These are phyloP conservation scores for Crepidodera aurea DNA, from an alignment of 2,888 invertebrate genomes.

Conservation along the genomic window DNA sequence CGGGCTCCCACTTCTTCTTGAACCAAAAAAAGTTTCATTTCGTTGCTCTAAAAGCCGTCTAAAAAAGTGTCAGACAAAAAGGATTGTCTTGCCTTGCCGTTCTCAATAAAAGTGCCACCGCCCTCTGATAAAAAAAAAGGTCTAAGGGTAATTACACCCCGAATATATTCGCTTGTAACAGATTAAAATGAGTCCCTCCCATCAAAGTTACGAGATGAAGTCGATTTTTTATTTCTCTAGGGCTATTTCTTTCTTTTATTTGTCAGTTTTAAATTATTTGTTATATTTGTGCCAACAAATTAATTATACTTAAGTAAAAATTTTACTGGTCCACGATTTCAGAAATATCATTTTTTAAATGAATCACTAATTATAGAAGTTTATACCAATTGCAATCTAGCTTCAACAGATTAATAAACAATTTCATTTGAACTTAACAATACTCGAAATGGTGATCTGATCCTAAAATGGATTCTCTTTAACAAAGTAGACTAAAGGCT, in stretches of 20 bases:
- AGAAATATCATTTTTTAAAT: too few relatives aligned
- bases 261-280: too few relatives aligned
- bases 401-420: too few relatives aligned
- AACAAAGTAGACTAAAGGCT: too few relatives aligned
- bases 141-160: conserved; percentile 1
- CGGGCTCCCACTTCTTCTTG: not conserved
- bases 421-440: too few relatives aligned
- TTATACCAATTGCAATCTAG: too few relatives aligned
- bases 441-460: too few relatives aligned
- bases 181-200: not conserved
- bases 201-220: not conserved
- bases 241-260: not conserved
- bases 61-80: conserved; percentile 17
- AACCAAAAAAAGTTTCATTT: conserved; percentile 9
- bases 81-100: conserved; percentile 12
- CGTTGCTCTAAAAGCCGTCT: conserved; percentile 4
- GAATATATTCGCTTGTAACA: conserved; percentile 6
- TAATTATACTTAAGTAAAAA: too few relatives aligned
- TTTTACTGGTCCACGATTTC: too few relatives aligned
- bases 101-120: conserved; percentile 4
- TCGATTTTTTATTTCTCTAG: not conserved
- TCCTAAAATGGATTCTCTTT: too few relatives aligned
- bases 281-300: too few relatives aligned
- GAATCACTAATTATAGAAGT: too few relatives aligned
- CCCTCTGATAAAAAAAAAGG: conserved; percentile 5